Percentiles rank a stretch among this genome's conserved stretches.
These are phyloP conservation scores for Mormyrus lacerda DNA, from an alignment of 2,113 vertebrate genomes.

Conservation along the genomic window DNA sequence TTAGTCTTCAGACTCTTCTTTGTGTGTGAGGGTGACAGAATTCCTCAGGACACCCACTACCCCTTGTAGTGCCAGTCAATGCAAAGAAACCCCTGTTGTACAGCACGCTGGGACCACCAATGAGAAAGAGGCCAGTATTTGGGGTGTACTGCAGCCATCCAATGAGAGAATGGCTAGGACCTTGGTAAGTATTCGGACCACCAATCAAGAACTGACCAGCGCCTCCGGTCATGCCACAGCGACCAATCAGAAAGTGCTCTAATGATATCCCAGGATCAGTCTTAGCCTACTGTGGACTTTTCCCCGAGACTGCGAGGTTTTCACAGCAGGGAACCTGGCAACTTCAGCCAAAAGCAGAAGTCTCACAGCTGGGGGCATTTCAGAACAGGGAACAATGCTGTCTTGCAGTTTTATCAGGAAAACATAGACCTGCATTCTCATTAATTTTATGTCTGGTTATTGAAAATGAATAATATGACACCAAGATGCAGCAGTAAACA, in stretches of 20 bases:
- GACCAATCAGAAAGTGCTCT: slow-evolving; percentile 41
- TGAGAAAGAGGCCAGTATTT: background rate
- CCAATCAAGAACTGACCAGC: background rate
- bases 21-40: slow-evolving; percentile 16
- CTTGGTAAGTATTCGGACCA: background rate
- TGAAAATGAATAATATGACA: background rate
- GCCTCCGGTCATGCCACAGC: background rate
- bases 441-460: background rate
- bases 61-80: slow-evolving; percentile 38
- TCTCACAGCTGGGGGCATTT: background rate
- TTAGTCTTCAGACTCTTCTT: slow-evolving; percentile 38
- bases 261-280: background rate
- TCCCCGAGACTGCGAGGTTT: background rate
- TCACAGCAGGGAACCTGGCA: background rate
- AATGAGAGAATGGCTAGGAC: slow-evolving; percentile 35
- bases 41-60: background rate
- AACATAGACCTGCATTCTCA: background rate
- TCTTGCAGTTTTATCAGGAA: slow-evolving; percentile 3
- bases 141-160: slow-evolving; percentile 15
- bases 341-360: background rate
- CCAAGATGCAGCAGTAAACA: background rate
- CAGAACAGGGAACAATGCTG: background rate
- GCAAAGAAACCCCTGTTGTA: slow-evolving; percentile 21
- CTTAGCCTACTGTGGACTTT: background rate
- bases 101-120: background rate